A percentile compares a stretch with the other conserved stretches of the same genome.
phyloP scores from a whole-genome alignment of 2,113 vertebrate genomes.

The Ivindomyrus marchei region DNA sequence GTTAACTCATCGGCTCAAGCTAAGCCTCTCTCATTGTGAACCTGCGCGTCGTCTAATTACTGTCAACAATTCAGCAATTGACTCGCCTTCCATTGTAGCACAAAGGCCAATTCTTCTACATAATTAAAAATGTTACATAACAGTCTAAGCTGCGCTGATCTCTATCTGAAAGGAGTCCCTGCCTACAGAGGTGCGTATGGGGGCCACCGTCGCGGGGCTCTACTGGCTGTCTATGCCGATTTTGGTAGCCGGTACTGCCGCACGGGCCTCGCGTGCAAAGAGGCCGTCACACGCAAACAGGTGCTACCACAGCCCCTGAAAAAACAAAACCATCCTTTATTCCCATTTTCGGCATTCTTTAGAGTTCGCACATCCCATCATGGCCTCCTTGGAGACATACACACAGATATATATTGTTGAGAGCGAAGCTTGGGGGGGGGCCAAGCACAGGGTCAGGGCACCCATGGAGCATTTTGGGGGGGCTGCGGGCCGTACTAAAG shows the following conservation, averaged over 20 bases:
- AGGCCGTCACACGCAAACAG: background rate
- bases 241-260: background rate
- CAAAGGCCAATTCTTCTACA: background rate
- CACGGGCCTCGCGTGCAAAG: background rate
- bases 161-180: background rate
- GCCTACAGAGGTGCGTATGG: background rate
- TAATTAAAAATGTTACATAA: background rate
- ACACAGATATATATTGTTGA: background rate
- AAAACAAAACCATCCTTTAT: background rate
- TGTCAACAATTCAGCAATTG: background rate
- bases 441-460: background rate
- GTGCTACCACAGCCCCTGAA: background rate
- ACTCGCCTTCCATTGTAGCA: background rate
- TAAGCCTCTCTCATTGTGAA: background rate
- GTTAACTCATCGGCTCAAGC: background rate
- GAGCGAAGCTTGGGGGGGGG: background rate
- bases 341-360: background rate
- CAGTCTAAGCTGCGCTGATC: background rate
- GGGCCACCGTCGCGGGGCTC: background rate
- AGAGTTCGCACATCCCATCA: background rate
- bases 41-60: background rate
- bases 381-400: background rate
- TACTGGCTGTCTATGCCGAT: background rate
- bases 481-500: background rate
- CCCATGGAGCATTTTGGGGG: background rate